Conservation (phyloP, 2,888 invertebrate genomes). For the Cancer borealis region DNA sequence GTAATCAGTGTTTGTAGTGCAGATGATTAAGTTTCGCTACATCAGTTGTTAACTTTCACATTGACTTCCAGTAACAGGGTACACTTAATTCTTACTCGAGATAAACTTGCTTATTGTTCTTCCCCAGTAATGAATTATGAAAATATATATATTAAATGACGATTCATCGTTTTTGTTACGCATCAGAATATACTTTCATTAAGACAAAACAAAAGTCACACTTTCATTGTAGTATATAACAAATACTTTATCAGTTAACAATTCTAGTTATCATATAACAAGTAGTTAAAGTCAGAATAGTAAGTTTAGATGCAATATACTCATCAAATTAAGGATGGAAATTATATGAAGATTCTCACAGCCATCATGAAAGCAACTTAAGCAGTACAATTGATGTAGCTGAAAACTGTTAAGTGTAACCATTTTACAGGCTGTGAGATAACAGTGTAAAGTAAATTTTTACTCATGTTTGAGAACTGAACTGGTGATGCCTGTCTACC, state of each 20-base stretch:
- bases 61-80: constrained; percentile 41
- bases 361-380: constrained; percentile 35
- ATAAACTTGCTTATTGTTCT: neutral
- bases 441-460: constrained; percentile 18
- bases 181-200: neutral
- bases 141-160: neutral
- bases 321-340: constrained; percentile 12
- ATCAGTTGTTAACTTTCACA: constrained; percentile 28
- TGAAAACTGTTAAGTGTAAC: constrained; percentile 39
- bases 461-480: constrained; percentile 8
- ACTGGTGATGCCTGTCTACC: constrained; percentile 38
- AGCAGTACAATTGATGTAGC: constrained; percentile 41
- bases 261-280: neutral
- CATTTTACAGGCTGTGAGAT: constrained; percentile 26
- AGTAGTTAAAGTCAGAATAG: constrained; percentile 16
- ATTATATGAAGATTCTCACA: constrained; percentile 38
- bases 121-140: neutral
- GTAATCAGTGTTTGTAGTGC: constrained; percentile 10
- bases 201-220: neutral
- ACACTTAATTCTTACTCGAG: constrained; percentile 5
- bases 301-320: neutral
- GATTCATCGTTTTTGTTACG: neutral
- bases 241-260: neutral
- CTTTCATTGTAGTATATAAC: neutral
- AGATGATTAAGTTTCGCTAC: neutral